A percentile compares a stretch with the other conserved stretches of the same genome.
Evolutionary conservation across 1,140 invertebrate species (phyloP).

Genomic region (Elysia chlorotica): DNA sequence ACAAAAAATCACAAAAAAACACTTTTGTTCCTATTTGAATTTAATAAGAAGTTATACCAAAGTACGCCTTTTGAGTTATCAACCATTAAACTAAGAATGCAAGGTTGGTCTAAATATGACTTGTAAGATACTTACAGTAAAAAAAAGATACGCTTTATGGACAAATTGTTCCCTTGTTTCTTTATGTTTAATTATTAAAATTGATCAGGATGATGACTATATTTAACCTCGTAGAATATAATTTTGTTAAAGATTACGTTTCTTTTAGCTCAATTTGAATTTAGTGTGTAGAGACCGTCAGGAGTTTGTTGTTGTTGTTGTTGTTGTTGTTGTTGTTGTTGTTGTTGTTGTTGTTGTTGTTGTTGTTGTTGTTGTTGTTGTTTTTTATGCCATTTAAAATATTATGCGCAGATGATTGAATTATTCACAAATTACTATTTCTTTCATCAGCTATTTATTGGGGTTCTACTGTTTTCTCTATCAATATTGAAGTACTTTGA

Average conservation of each 20-base stretch:
- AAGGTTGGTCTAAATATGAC: not conserved
- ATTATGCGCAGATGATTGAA: not conserved
- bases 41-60: not conserved
- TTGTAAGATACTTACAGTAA: not conserved
- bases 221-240: too few species aligned
- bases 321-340: too few species aligned
- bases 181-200: not conserved
- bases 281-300: too few species aligned
- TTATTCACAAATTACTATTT: not conserved
- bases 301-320: too few species aligned
- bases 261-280: too few species aligned
- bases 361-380: too few species aligned
- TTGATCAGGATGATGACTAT: not conserved
- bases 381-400: slow-evolving; percentile 14
- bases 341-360: too few species aligned
- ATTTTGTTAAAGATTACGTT: too few species aligned
- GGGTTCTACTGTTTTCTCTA: not conserved
- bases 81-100: not conserved
- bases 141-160: not conserved
- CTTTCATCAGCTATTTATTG: not conserved
- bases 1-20: too few species aligned
- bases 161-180: not conserved
- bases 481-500: not conserved
- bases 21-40: not conserved
- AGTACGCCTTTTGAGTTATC: not conserved